These are phyloP conservation scores for Trachymyrmex septentrionalis DNA, from an alignment of 1,140 invertebrate species.

Conservation along the genomic window DNA sequence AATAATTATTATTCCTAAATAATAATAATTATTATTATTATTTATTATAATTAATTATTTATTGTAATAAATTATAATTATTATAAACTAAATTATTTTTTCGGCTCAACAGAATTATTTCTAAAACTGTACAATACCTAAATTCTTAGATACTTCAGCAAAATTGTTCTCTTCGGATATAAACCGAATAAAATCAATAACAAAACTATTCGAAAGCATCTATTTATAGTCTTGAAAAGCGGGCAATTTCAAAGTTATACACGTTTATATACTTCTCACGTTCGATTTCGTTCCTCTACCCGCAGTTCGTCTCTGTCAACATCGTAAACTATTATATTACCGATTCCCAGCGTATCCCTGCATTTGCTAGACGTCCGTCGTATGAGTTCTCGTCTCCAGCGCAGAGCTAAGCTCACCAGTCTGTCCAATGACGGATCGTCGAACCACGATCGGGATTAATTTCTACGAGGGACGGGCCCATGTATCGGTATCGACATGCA, in stretches of 20 bases:
- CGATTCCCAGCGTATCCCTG: conserved; percentile 27
- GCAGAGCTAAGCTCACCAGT: not conserved
- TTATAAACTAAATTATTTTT: no score
- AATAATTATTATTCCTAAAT: no score
- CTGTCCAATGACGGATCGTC: conserved; percentile 56
- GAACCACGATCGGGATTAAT: conserved; percentile 67
- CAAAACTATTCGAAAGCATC: not conserved
- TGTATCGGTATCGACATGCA: conserved; percentile 54
- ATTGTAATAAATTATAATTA: no score
- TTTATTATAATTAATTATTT: no score
- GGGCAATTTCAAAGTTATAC: not conserved
- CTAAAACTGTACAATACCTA: no score
- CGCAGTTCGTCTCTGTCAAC: conserved; percentile 30
- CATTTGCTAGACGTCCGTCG: not conserved
- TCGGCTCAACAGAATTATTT: no score
- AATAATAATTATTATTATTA: no score
- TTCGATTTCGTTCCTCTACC: not conserved
- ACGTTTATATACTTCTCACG: conserved; percentile 8
- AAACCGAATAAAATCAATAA: not conserved
- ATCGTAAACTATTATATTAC: conserved; percentile 25
- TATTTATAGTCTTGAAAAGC: not conserved
- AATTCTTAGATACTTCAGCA: no score
- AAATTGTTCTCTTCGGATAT: no score
- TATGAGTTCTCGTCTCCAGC: not conserved
- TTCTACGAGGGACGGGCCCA: conserved; percentile 48